Evolutionary conservation across 1,140 invertebrate genomes (phyloP), one percentile per base, ranked within the genome.

Genomic region (Mactra quadrangularis): DNA sequence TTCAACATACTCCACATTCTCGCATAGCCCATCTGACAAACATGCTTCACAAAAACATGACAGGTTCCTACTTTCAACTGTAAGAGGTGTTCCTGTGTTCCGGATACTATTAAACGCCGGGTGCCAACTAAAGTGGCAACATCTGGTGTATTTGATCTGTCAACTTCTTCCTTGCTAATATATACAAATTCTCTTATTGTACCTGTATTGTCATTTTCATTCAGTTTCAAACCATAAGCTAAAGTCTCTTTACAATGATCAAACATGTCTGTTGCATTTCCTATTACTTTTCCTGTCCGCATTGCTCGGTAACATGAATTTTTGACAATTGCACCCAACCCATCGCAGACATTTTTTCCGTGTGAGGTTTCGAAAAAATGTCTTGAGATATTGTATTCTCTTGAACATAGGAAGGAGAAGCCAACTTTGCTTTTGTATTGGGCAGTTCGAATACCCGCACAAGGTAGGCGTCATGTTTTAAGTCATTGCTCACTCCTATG

Each of bases 311-410:
- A 79, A 27, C 83, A 85, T 0, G 57, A 27, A 31, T 82, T 82
- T 45, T 85, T 85, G 3, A 85, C 79, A 15, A 72, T 70, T 1
- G 83, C 86, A 22, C 86, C 83, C 1, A 87, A 50, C 17, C 86
- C 86, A 77, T 85, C 83, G 66, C 79, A 83, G 1, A 85, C 86
- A 66, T 83, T 83, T 31, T 87, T 87, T 2, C 79, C 83, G 45
- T 87, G 86, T 50, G 64, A 78, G n/a, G 83, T 87, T 52, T 85
- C 86, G 71, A 78, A 87, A 76, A 25, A 87, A 41, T 83, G 77
- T 74, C 86, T 47, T 47, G 64, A 64, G 9, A 64, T 1, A 2
- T 64, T 64, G 60, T 64, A 64, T 6, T 64, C 38, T 64, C 60
- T 64, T 19, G 33, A 11, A 35, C 60, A 19, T 19, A 64, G 19